Base-by-base conservation (phyloP, 2,113 vertebrate species). In the Microtus montanus region DNA sequence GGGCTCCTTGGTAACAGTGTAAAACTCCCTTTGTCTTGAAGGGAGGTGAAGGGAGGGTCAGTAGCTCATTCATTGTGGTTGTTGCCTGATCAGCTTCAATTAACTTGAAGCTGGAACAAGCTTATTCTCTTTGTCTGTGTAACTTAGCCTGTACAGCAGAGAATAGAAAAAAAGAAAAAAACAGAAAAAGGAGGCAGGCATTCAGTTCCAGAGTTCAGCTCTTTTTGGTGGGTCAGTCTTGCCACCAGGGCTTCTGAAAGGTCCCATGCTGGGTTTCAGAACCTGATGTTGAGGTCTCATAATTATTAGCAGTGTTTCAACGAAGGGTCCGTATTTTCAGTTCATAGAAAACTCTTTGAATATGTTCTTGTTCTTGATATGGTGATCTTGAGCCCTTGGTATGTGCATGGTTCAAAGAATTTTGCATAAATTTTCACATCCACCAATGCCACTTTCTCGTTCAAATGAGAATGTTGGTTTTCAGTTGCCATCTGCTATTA, bases 21-120 rank as follows among this genome's bases (percentile, higher is more conserved):
- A 87, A 97, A 97, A 94, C n/a, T 75, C 92, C 47, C n/a, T 93
- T 91, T 91, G 2, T 96, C 95, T 96, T 54, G 85, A 54, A 54
- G 15, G 94, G 87, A 92, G 79, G 87, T 63, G 33, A 85, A 12
- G 49, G 66, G 15, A 88, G 26, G 89, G 41, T 84, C 80, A 89
- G 96, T 96, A 92, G 91, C 70, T 90, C 19, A n/a, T 64, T 97
- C 70, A 93, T 96, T 82, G 95, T 90, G 33, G 47, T 93, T 95
- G 93, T 98, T 96, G 86, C 87, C 58, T 35, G 2, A 94, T 97
- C 54, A 82, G n/a, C 97, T 98, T 97, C 95, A 96, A 96, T 98
- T 97, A 96, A 96, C 20, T 52, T 73, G 38, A 93, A 94, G 90
- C 92, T 96, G 54, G 88, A 97, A 89, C 15, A 96, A 91, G 71